Percentiles rank a stretch among this genome's conserved stretches.
Conservation (phyloP, 2,113 vertebrate species). For the Spilogale gracilis region DNA sequence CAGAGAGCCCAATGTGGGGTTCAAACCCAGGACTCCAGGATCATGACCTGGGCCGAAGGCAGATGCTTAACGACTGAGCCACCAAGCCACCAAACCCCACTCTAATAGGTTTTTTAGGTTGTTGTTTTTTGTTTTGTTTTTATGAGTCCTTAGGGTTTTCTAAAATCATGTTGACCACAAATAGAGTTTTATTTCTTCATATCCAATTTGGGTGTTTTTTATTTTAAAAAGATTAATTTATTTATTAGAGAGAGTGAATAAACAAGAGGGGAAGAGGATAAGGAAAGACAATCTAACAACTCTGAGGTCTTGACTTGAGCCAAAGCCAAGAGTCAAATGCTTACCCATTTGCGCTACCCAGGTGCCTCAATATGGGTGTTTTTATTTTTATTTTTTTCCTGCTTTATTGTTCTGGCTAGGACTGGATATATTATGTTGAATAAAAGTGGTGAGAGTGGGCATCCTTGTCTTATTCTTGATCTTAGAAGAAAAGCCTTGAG, state of each 20-base stretch:
- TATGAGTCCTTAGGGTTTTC: neutral
- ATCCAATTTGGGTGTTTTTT: neutral
- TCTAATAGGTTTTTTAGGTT: too few species aligned
- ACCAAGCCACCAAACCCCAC: too few species aligned
- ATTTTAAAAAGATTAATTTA: neutral
- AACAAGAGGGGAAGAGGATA: neutral
- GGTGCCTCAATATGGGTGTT: neutral
- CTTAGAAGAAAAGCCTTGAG: neutral
- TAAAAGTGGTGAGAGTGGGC: neutral
- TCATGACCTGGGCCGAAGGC: too few species aligned
- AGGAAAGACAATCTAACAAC: neutral
- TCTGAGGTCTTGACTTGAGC: neutral
- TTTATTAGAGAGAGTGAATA: neutral
- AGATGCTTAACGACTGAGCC: too few species aligned
- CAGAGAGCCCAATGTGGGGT: too few species aligned
- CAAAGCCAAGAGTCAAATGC: neutral
- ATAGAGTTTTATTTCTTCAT: neutral
- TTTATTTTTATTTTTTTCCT: neutral
- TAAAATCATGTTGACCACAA: neutral
- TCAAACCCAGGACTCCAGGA: too few species aligned
- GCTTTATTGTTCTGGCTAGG: neutral
- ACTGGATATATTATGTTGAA: neutral
- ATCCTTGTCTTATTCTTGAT: neutral
- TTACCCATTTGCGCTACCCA: neutral
- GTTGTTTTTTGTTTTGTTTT: neutral